These are phyloP conservation scores for Brassicogethes aeneus DNA, from an alignment of 2,888 invertebrate genomes.

Conservation along the genomic window DNA sequence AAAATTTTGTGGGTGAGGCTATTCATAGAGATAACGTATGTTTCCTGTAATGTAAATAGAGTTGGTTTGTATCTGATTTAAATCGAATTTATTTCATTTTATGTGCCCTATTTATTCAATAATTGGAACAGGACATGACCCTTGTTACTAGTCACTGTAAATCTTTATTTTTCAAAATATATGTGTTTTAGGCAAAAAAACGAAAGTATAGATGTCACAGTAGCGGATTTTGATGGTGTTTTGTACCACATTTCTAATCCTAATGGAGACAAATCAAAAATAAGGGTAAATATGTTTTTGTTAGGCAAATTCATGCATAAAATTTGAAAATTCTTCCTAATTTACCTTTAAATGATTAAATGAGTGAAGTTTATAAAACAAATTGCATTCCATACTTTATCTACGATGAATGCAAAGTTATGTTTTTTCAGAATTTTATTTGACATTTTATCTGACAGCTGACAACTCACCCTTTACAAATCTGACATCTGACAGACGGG, in stretches of 20 bases:
- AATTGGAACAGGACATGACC: background rate
- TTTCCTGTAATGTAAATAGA: background rate
- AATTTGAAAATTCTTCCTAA: too few species aligned
- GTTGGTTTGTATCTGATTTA: background rate
- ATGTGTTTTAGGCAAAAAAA: constrained; percentile 78
- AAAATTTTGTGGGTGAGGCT: constrained; percentile 20
- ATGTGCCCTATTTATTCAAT: background rate
- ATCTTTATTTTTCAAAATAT: too few species aligned
- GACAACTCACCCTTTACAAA: too few species aligned
- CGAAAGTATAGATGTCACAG: constrained; percentile 87
- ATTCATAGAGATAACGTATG: constrained; percentile 4
- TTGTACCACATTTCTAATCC: constrained; percentile 97
- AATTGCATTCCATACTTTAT: too few species aligned
- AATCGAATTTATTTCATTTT: background rate
- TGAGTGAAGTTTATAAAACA: too few species aligned
- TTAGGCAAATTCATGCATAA: too few species aligned
- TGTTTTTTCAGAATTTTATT: too few species aligned
- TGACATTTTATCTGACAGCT: too few species aligned
- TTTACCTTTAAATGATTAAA: too few species aligned
- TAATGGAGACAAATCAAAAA: constrained; percentile 93
- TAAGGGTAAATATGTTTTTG: constrained; percentile 65
- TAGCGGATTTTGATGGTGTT: constrained; percentile 98
- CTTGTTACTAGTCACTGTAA: too few species aligned
- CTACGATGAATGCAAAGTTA: too few species aligned
- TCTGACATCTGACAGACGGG: too few species aligned